These are phyloP conservation scores for Malurus splendens DNA, from an alignment of 2,797 vertebrate species.

Conservation along the genomic window DNA sequence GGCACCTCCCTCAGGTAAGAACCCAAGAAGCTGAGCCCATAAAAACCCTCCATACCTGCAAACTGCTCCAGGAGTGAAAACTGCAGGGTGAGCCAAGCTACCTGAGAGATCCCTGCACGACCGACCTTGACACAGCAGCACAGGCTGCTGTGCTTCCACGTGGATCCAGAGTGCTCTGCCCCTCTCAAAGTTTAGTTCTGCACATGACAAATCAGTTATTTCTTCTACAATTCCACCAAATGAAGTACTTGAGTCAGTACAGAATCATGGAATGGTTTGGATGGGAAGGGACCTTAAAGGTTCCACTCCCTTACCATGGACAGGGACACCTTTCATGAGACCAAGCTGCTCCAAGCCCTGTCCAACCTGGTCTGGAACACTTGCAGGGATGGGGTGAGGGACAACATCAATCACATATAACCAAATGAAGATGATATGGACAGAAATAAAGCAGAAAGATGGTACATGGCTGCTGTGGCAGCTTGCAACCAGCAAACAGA, in stretches of 20 bases:
- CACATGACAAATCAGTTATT: not conserved
- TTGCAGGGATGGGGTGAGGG: not conserved
- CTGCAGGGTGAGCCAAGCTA: accelerated
- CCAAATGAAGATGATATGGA: accelerated
- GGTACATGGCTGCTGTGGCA: not conserved
- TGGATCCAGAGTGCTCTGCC: accelerated
- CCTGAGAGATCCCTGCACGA: accelerated
- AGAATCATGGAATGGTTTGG: not conserved
- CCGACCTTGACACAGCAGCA: accelerated
- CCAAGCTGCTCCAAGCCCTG: not conserved
- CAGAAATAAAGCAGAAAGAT: not conserved
- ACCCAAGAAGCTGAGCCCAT: not conserved
- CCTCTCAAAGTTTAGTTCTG: no score
- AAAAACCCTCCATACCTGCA: not conserved
- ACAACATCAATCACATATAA: not conserved
- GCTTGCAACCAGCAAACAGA: not conserved
- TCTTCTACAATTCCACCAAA: not conserved
- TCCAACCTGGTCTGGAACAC: not conserved
- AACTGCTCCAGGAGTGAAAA: not conserved
- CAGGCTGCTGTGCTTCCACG: not conserved
- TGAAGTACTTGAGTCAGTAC: not conserved
- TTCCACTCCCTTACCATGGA: not conserved
- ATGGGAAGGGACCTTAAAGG: not conserved
- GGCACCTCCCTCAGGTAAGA: not conserved
- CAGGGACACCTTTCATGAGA: not conserved